phyloP scores from a whole-genome alignment of 2,797 vertebrate species.

The Poeciliopsis gracilis region DNA sequence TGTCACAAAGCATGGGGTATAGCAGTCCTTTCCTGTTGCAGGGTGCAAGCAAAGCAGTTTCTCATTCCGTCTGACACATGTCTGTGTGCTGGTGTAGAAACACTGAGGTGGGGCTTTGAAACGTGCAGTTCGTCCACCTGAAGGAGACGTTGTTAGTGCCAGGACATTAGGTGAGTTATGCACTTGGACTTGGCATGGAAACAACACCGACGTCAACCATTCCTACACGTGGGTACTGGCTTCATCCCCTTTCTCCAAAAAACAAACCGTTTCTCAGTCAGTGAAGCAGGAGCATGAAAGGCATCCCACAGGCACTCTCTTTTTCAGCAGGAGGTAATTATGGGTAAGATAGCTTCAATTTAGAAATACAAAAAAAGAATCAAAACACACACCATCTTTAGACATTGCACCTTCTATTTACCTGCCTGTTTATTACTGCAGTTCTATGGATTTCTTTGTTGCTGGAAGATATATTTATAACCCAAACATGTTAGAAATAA shows the following conservation, averaged over 20 bases:
- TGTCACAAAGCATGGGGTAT: constrained; percentile 14
- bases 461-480: neutral
- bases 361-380: neutral
- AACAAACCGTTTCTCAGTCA: neutral
- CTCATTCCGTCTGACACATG: neutral
- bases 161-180: constrained; percentile 28
- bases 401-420: neutral
- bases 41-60: constrained; percentile 23
- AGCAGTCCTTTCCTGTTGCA: constrained; percentile 10
- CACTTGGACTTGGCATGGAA: constrained; percentile 38
- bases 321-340: neutral
- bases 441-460: neutral
- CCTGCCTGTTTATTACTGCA: neutral
- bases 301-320: neutral
- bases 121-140: constrained; percentile 20
- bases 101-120: constrained; percentile 3
- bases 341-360: neutral
- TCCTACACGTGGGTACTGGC: constrained; percentile 14
- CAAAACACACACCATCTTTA: neutral
- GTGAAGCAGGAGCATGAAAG: neutral
- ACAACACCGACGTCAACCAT: constrained; percentile 11
- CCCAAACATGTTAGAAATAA: neutral
- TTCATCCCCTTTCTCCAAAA: constrained; percentile 1
- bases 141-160: constrained; percentile 18
- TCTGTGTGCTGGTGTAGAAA: constrained; percentile 6